These are phyloP conservation scores for Zonotrichia leucophrys DNA, from an alignment of 2,113 vertebrate species.

Conservation along the genomic window DNA sequence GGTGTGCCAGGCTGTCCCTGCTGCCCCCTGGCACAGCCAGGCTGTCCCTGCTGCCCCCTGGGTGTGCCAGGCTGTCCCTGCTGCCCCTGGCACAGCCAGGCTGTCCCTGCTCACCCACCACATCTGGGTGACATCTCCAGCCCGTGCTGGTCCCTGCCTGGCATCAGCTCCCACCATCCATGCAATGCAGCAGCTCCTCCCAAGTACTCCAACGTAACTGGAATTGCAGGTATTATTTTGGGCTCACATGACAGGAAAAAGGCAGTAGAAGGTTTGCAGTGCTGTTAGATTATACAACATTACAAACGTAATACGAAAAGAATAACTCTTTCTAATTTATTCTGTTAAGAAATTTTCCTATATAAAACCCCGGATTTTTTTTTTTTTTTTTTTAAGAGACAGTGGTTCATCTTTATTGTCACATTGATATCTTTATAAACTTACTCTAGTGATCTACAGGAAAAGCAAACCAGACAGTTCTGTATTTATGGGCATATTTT, in stretches of 20 bases:
- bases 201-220: neutral
- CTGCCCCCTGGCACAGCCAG: neutral
- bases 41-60: no score
- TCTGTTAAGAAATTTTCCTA: constrained; percentile 19
- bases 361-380: neutral
- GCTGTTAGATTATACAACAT: neutral
- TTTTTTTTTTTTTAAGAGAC: neutral
- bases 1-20: neutral
- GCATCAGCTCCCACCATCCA: accelerated
- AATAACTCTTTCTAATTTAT: neutral
- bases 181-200: accelerated
- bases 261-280: neutral
- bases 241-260: neutral
- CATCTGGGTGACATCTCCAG: accelerated
- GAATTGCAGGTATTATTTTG: neutral
- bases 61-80: neutral
- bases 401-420: constrained; percentile 59
- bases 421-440: constrained; percentile 67
- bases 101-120: neutral
- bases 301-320: neutral
- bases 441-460: constrained; percentile 57
- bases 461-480: constrained; percentile 56
- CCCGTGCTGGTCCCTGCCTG: neutral
- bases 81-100: no score
- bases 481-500: constrained; percentile 64